Evolutionary conservation across 92 coral and sea anemone species (phyloP), one percentile per base, ranked within the genome.

Genomic region (Zoanthus gigantus): DNA sequence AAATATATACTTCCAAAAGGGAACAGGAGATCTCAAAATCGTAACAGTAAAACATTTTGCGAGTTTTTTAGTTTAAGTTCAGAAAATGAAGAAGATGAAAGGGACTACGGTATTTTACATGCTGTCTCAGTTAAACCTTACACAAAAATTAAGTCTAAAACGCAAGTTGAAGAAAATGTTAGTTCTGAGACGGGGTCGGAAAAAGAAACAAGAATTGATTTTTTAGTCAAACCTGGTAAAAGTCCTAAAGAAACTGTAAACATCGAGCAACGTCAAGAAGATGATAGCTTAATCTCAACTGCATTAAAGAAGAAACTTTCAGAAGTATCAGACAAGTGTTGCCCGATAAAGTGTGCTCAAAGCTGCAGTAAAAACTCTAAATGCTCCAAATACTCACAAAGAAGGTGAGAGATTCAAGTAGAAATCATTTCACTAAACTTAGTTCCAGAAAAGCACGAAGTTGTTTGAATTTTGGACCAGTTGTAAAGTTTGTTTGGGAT

Each of bases 61-160:
- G 85, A 67, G 10, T 18, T 81, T 67, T 65, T 65, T 47, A 23
- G 44, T 5, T 81, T 60, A 13, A 81, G 75, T 81, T 81, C 85
- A 45, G 85, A 66, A 30, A 73, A 45, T 30, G 85, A 81, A 48
- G 74, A 80, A 68, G 75, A 81, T 11, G 71, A 45, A 16, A 4
- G 34, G 15, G 28, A 42, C 9, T 37, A 12, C 44, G 56, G 5
- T 48, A 10, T 8, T 13, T 28, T 17, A 13, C 32, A 57, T 10
- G 9, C 48, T 66, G 85, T 18, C 15, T 9, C 45, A n/a, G 57
- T 45, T 48, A 50, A 65, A 14, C 76, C 60, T 17, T 81, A 65
- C 60, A 81, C 85, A 8, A 81, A 71, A 66, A 81, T 81, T 31
- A 46, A 50, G 12, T 14, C 42, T 17, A 81, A 81, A 29, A 47